Evolutionary conservation across 1,140 invertebrate genomes (phyloP).

Genomic region (Galleria mellonella): DNA sequence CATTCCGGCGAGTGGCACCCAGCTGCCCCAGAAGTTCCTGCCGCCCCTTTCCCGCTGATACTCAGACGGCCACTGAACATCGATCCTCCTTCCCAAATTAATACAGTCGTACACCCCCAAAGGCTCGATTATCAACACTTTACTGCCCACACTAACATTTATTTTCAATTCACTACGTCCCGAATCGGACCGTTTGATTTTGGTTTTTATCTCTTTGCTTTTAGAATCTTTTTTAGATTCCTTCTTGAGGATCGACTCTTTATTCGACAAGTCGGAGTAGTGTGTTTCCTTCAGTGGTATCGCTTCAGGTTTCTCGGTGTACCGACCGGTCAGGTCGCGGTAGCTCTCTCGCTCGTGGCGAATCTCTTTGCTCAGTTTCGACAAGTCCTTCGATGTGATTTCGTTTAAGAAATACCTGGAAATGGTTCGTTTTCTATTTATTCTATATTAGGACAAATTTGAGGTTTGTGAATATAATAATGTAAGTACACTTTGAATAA

Average conservation of each 20-base stretch:
- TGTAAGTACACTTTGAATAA: too few relatives aligned
- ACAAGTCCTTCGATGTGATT: slow-evolving; percentile 63
- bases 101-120: slow-evolving; percentile 87
- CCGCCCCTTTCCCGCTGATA: slow-evolving; percentile 89
- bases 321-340: slow-evolving; percentile 64
- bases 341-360: slow-evolving; percentile 67
- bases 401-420: slow-evolving; percentile 58
- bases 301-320: slow-evolving; percentile 57
- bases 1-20: slow-evolving; percentile 93
- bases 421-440: too few relatives aligned
- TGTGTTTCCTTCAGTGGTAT: slow-evolving; percentile 53
- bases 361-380: slow-evolving; percentile 65
- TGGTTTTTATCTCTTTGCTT: slow-evolving; percentile 56
- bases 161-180: slow-evolving; percentile 72
- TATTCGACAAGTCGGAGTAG: slow-evolving; percentile 56
- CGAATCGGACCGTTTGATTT: slow-evolving; percentile 64
- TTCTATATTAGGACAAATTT: too few relatives aligned
- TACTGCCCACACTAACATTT: slow-evolving; percentile 65
- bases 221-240: slow-evolving; percentile 55
- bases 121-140: slow-evolving; percentile 76
- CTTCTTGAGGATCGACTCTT: slow-evolving; percentile 49
- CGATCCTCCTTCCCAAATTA: slow-evolving; percentile 90
- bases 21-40: slow-evolving; percentile 89
- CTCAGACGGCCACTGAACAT: slow-evolving; percentile 94
- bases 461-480: too few relatives aligned